Evolutionary conservation across 2,113 vertebrate species (phyloP).

Genomic region (Hippopotamus amphibius): DNA sequence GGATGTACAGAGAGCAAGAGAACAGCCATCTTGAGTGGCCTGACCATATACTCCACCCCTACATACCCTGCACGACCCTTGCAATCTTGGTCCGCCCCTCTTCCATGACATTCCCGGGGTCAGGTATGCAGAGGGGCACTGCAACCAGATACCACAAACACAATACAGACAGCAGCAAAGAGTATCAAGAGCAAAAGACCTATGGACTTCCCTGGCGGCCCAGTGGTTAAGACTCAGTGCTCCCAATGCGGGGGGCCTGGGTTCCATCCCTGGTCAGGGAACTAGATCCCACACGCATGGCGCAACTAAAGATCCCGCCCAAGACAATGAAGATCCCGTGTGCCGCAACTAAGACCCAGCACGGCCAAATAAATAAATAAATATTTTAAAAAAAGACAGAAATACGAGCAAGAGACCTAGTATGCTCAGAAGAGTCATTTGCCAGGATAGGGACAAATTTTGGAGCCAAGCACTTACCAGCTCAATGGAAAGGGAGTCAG

Average conservation of each 20-base stretch:
- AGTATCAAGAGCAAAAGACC: not conserved
- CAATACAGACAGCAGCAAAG: not conserved
- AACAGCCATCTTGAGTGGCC: not conserved
- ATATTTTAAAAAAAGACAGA: no score
- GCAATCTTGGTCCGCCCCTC: not conserved
- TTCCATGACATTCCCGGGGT: not conserved
- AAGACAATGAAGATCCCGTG: no score
- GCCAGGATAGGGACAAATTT: not conserved
- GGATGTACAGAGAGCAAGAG: not conserved
- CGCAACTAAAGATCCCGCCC: no score
- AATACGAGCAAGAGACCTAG: not conserved
- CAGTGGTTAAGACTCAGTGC: no score
- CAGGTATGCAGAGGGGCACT: not conserved
- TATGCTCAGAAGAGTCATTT: not conserved
- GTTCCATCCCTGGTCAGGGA: no score
- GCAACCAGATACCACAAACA: not conserved
- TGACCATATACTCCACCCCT: not conserved
- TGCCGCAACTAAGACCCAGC: no score
- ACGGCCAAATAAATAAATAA: no score
- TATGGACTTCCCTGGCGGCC: no score
- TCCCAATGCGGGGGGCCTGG: no score
- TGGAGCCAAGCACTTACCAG: not conserved
- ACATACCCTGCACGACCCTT: not conserved
- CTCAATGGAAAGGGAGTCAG: not conserved
- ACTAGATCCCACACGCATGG: no score